Base-by-base conservation (phyloP, 2,797 vertebrate species). In the Crocodylus rhombifer region DNA sequence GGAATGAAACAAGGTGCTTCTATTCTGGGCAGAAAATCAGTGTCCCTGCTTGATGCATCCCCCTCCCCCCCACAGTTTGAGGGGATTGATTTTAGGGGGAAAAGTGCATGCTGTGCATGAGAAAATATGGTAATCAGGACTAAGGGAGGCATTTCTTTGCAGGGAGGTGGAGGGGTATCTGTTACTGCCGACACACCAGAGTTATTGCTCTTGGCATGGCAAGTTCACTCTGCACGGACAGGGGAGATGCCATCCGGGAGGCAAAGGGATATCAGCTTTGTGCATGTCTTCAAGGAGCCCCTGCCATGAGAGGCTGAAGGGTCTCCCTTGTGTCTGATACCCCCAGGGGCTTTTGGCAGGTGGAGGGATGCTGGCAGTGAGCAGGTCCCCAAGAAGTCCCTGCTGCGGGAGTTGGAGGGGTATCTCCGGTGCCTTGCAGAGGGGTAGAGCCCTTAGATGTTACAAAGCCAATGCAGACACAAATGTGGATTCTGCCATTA, bases 301-400 rank as follows among this genome's bases (percentile, higher is more conserved):
- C 9, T 51, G 42, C 82, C 20, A 11, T 9, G 17, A 33, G 25
- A 25, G 21, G 60, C 20, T 61, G 42, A 51, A 61, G 30, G 65
- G 30, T 20, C 9, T 21, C 3, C 9, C n/a, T 67, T 33, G 64
- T 5, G 23, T 16, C 63, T 16, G n/a, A 7, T 28, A 28, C 26
- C 64, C 15, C 64, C 16, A 10, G n/a, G n/a, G 42, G 42, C 42
- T 51, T 51, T 51, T 11, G 42, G 42, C 42, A 67, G 17, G 64
- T 5, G 5, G 11, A 0, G 0, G 4, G 55, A 55, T 65, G 16
- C 82, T 1, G 0, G 0, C 55, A 62, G 26, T 42, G 89, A 89
- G 30, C 11, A 2, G 1, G 55, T 75, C 11, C 58, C 9, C 55
- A 17, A n/a, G 26, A 92, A 78, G 76, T 42, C 12, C 23, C 13